Conservation (phyloP, 2,888 invertebrate genomes). For the Masnerella sp. region DNA sequence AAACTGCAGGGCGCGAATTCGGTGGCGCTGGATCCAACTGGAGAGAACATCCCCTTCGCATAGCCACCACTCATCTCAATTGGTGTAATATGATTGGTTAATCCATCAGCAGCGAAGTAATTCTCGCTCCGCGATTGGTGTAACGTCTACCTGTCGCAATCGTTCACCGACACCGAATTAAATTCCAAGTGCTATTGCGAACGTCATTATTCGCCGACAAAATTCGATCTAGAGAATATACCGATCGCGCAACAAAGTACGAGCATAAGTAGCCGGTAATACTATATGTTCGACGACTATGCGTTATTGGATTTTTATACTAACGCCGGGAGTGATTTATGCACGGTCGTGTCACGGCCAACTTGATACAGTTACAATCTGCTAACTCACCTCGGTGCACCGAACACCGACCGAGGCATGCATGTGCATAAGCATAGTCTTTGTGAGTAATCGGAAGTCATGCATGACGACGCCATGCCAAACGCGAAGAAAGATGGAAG, state of each 20-base stretch:
- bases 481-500: conserved; percentile 51
- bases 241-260: no score
- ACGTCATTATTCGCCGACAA: no score
- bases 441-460: conserved; percentile 58
- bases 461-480: conserved; percentile 56
- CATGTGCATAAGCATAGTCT: conserved; percentile 53
- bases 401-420: conserved; percentile 50
- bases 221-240: no score
- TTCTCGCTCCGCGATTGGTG: conserved; percentile 41
- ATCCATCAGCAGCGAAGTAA: conserved; percentile 32
- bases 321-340: conserved; percentile 72
- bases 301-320: conserved; percentile 49
- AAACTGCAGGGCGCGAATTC: conserved; percentile 27
- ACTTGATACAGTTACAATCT: conserved; percentile 76
- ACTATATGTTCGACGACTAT: conserved; percentile 36
- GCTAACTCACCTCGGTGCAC: conserved; percentile 70
- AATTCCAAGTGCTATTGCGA: no score
- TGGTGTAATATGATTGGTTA: conserved; percentile 46
- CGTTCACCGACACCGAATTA: conserved; percentile 7
- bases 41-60: conserved; percentile 33
- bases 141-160: conserved; percentile 14
- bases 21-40: conserved; percentile 10
- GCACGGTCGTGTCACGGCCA: conserved; percentile 74
- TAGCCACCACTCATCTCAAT: conserved; percentile 31
- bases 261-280: no score